These are phyloP conservation scores for Vulpes lagopus DNA, from an alignment of 2,113 vertebrate genomes.

Conservation along the genomic window DNA sequence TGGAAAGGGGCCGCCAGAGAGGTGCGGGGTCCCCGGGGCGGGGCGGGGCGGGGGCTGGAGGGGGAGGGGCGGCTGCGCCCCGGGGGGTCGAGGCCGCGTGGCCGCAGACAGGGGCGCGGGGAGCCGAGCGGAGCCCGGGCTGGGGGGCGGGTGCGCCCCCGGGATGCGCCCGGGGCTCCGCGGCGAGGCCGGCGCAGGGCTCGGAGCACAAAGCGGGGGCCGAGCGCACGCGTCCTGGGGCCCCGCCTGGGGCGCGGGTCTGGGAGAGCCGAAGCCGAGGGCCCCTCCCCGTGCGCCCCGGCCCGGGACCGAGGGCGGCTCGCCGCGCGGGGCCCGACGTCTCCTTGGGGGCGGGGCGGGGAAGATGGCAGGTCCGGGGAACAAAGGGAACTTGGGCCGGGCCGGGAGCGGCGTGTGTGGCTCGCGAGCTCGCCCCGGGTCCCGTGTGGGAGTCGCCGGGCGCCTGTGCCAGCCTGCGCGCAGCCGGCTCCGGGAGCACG, in stretches of 20 bases:
- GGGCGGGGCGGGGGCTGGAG: neutral
- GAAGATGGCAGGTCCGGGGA: conserved; percentile 72
- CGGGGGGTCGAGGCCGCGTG: no score
- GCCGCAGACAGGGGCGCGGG: no score
- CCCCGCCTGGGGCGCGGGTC: neutral
- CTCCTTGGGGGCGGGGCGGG: neutral
- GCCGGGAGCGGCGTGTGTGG: conserved; percentile 56
- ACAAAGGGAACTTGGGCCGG: conserved; percentile 78
- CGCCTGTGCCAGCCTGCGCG: conserved; percentile 21
- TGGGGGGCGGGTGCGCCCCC: neutral
- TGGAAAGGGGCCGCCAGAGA: neutral
- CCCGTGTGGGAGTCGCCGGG: conserved; percentile 56
- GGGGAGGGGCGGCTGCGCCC: no score
- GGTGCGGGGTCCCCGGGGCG: no score
- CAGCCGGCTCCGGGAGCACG: neutral
- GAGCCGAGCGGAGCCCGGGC: neutral
- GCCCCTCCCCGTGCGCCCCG: no score
- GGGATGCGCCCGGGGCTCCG: neutral
- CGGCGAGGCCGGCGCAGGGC: neutral
- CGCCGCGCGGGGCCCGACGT: neutral
- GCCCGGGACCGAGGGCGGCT: neutral
- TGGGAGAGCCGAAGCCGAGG: neutral
- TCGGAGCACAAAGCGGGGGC: conserved; percentile 44
- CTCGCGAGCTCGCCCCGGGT: conserved; percentile 19
- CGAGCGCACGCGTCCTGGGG: neutral